These are phyloP conservation scores for Spicauda simplicius DNA, from an alignment of 2,888 invertebrate genomes.

Conservation along the genomic window DNA sequence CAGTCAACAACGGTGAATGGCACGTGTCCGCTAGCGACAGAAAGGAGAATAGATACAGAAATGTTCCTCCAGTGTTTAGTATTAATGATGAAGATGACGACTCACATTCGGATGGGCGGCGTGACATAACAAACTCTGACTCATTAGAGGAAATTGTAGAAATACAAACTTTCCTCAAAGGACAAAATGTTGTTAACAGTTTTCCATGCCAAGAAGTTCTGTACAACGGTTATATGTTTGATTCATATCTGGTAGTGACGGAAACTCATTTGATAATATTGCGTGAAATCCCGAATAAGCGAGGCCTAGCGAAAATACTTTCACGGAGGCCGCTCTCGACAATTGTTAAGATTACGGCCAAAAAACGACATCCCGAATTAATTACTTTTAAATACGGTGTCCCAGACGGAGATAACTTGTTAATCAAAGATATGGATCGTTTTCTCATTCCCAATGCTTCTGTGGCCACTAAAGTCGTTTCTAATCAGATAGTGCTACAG, in stretches of 20 bases:
- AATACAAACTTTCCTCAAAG: conserved; percentile 91
- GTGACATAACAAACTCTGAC: conserved; percentile 84
- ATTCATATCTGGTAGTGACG: conserved; percentile 94
- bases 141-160: conserved; percentile 90
- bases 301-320: conserved; percentile 93
- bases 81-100: conserved; percentile 92
- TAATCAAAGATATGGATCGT: conserved; percentile 95
- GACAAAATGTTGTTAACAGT: conserved; percentile 92
- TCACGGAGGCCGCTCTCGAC: conserved; percentile 94
- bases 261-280: conserved; percentile 94
- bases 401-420: conserved; percentile 90
- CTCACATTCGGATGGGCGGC: conserved; percentile 62
- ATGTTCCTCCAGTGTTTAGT: conserved; percentile 96
- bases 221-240: conserved; percentile 94
- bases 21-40: conserved; percentile 94
- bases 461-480: conserved; percentile 94
- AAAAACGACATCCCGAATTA: conserved; percentile 96
- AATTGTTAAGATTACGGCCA: conserved; percentile 98
- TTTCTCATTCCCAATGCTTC: conserved; percentile 96
- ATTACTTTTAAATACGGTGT: conserved; percentile 98
- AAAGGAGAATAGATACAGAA: conserved; percentile 94
- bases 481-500: conserved; percentile 90
- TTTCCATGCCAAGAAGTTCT: conserved; percentile 97
- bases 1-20: conserved; percentile 86
- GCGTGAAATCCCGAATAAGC: conserved; percentile 90